These are phyloP conservation scores for Ancistrus triradiatus DNA, from an alignment of 2,113 vertebrate species.

Conservation along the genomic window DNA sequence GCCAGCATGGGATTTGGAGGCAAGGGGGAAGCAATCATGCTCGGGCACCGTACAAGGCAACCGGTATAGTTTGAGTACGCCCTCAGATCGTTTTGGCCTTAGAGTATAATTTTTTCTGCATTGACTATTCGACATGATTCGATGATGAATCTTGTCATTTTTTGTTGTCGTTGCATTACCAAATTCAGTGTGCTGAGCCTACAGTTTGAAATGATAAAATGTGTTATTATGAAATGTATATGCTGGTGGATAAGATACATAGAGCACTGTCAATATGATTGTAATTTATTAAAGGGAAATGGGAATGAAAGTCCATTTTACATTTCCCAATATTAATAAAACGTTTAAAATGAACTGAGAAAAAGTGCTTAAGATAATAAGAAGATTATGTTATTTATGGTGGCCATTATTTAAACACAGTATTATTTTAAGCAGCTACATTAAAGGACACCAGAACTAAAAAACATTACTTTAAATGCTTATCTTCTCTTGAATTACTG, in stretches of 20 bases:
- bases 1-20: no score
- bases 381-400: no score
- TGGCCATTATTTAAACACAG: no score
- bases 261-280: slow-evolving; percentile 40
- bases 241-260: slow-evolving; percentile 27
- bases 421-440: no score
- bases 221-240: slow-evolving; percentile 40
- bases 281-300: slow-evolving; percentile 44
- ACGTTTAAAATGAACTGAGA: slow-evolving; percentile 23
- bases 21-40: no score
- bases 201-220: slow-evolving; percentile 29
- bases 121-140: slow-evolving; percentile 22
- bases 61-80: no score
- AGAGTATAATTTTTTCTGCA: slow-evolving; percentile 33
- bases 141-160: slow-evolving; percentile 15
- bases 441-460: not conserved
- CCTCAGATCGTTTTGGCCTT: slow-evolving; percentile 30
- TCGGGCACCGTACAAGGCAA: no score
- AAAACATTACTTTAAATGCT: no score
- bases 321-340: slow-evolving; percentile 43
- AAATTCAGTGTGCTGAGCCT: slow-evolving; percentile 36
- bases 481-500: no score
- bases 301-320: slow-evolving; percentile 27
- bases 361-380: slow-evolving; percentile 8
- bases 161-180: slow-evolving; percentile 32